phyloP scores from a whole-genome alignment of 2,113 vertebrate genomes.

The Ctenomys sociabilis region DNA sequence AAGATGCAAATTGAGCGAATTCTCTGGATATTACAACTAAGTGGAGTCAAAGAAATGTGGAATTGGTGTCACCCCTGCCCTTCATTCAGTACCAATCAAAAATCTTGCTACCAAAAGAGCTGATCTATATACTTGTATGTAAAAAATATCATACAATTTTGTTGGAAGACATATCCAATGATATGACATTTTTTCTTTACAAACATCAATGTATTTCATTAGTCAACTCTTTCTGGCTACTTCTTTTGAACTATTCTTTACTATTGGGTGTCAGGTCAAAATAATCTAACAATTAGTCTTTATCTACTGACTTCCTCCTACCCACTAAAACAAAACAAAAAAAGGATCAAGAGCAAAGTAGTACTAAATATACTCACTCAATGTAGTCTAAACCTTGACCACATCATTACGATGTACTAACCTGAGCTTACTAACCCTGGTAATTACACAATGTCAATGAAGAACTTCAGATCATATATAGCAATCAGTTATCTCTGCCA shows the following conservation, averaged over 20 bases:
- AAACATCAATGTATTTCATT: background rate
- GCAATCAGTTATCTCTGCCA: constrained; percentile 26
- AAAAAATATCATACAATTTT: background rate
- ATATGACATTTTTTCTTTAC: background rate
- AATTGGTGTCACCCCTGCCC: background rate
- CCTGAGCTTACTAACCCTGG: background rate
- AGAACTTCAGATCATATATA: background rate
- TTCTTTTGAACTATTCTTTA: background rate
- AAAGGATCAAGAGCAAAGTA: constrained; percentile 17
- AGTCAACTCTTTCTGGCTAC: background rate
- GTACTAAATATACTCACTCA: background rate
- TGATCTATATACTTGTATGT: background rate
- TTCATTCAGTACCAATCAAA: background rate
- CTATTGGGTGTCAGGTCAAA: background rate
- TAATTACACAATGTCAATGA: background rate
- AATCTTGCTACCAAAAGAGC: background rate
- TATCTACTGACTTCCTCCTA: background rate
- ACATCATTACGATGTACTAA: background rate
- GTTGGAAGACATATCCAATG: background rate
- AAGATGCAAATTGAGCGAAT: background rate
- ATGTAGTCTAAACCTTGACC: background rate
- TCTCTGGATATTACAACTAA: background rate
- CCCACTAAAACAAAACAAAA: background rate
- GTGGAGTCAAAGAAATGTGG: background rate
- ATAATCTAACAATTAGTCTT: background rate